Conservation (phyloP, 2,797 vertebrate genomes). For the Apogon talboti region DNA sequence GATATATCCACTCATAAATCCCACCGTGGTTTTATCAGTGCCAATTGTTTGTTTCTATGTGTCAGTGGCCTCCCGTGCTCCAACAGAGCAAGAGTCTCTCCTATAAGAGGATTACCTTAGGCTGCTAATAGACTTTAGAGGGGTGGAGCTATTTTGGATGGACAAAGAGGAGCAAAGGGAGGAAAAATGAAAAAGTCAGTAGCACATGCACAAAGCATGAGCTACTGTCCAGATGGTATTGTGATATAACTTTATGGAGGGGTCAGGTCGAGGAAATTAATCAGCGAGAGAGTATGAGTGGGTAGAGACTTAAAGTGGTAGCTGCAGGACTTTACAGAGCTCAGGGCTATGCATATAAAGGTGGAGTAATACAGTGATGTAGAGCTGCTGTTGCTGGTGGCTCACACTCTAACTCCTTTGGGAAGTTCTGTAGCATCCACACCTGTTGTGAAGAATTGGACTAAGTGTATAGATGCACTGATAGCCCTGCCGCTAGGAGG, state of each 20-base stretch:
- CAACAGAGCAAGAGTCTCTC: constrained; percentile 66
- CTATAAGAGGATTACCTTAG: constrained; percentile 79
- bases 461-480: constrained; percentile 10
- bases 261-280: constrained; percentile 41
- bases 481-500: constrained; percentile 22
- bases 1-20: constrained; percentile 43
- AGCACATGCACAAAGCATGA: constrained; percentile 1
- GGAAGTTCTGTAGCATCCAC: not conserved
- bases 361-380: constrained; percentile 24
- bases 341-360: constrained; percentile 20
- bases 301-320: constrained; percentile 1
- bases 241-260: constrained; percentile 49
- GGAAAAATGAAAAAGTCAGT: constrained; percentile 35
- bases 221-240: constrained; percentile 45
- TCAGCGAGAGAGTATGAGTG: constrained; percentile 17
- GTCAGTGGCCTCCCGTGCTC: constrained; percentile 52
- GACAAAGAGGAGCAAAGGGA: constrained; percentile 55
- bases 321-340: constrained; percentile 21
- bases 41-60: constrained; percentile 51
- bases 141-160: constrained; percentile 71
- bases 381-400: constrained; percentile 7
- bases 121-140: constrained; percentile 78
- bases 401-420: not conserved
- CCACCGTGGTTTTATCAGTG: constrained; percentile 36
- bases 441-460: constrained; percentile 32